These are phyloP conservation scores for Holcopasites calliopsidis DNA, from an alignment of 1,140 invertebrate species.

Conservation along the genomic window DNA sequence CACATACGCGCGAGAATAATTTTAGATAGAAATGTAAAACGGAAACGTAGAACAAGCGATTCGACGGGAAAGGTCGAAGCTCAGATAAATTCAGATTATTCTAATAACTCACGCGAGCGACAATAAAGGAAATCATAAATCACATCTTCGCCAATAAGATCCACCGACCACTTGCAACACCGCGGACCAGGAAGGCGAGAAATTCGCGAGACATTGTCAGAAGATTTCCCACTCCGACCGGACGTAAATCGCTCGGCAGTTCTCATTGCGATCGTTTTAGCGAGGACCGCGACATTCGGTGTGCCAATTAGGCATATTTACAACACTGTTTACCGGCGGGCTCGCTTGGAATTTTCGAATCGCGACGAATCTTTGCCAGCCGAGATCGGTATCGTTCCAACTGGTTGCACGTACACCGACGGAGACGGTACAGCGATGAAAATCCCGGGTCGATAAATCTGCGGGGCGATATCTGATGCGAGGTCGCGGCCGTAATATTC, in stretches of 20 bases:
- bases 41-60: too few species aligned
- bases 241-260: background rate
- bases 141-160: too few species aligned
- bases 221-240: background rate
- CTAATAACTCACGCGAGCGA: too few species aligned
- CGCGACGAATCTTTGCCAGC: background rate
- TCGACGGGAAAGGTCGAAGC: too few species aligned
- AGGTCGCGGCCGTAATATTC: conserved; percentile 20
- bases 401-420: background rate
- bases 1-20: too few species aligned
- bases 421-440: background rate
- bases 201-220: too few species aligned
- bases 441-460: conserved; percentile 36
- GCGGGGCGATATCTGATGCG: conserved; percentile 12
- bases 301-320: conserved; percentile 23
- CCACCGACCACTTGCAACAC: too few species aligned
- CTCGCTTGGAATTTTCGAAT: background rate
- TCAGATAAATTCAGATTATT: too few species aligned
- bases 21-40: too few species aligned
- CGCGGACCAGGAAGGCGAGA: too few species aligned
- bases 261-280: background rate
- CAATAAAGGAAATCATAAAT: too few species aligned
- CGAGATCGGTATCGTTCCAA: background rate
- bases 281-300: background rate
- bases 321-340: conserved; percentile 16